Conservation (phyloP, 2,888 invertebrate species). For the Scaptomyza caliginosa region DNA sequence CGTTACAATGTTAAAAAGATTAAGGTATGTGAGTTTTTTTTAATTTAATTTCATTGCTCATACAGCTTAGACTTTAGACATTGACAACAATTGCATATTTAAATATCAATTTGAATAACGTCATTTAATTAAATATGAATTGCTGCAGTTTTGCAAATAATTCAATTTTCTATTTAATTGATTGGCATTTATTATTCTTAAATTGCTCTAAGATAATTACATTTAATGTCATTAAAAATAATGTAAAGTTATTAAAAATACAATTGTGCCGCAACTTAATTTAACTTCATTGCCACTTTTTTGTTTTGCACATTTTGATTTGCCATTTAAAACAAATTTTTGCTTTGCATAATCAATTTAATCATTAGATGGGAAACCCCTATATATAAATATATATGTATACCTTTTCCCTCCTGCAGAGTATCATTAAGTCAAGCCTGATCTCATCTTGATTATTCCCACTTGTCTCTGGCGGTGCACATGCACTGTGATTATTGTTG, state of each 20-base stretch:
- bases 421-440: conserved; percentile 2
- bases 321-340: too few relatives aligned
- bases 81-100: not conserved
- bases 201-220: too few relatives aligned
- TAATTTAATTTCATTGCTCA: too few relatives aligned
- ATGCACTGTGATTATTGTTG: conserved; percentile 50
- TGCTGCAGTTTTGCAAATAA: not conserved
- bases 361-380: not conserved
- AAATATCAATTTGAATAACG: not conserved
- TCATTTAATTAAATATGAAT: not conserved
- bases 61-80: too few relatives aligned
- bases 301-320: too few relatives aligned
- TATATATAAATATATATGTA: not conserved
- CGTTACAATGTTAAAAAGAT: too few relatives aligned
- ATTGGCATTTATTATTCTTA: too few relatives aligned
- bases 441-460: not conserved
- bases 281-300: too few relatives aligned
- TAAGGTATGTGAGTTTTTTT: too few relatives aligned
- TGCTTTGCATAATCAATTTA: not conserved
- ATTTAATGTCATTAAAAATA: not conserved
- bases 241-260: not conserved
- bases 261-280: too few relatives aligned
- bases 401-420: conserved; percentile 3
- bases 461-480: conserved; percentile 26
- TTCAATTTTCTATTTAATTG: not conserved